Evolutionary conservation across 2,113 vertebrate species (phyloP), one percentile per base, ranked within the genome.

Genomic region (Vimba vimba): DNA sequence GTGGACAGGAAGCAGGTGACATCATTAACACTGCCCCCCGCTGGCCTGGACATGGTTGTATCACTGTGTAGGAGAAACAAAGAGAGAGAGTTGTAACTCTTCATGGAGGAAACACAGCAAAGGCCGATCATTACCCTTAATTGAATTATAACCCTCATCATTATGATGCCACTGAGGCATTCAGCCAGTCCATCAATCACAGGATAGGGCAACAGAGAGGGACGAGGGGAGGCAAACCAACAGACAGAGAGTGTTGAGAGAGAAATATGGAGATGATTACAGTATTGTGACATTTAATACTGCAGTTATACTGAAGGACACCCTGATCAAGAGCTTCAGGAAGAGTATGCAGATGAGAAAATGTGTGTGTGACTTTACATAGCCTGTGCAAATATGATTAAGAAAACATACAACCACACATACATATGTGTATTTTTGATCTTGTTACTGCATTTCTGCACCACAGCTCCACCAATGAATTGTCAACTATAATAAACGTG

Each of bases 1-100:
- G 89, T 93, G 10, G 93, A 86, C 83, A 96, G 92, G 88, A 94
- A 94, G 89, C 91, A 93, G 86, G 93, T 93, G 91, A 94, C 92
- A 92, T 96, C 95, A 13, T 94, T 95, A 88, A 82, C 91, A 45
- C 90, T 89, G 84, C 93, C 92, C 78, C 92, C 94, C 21, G 90
- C 85, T 90, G 92, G 79, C 91, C 88, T 94, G 90, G 95, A 92
- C 95, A 95, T 95, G 93, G 89, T 93, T 79, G 68, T 91, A 91
- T 90, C 89, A 92, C 92, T 94, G 86, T 2, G 7, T 55, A 36
- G 79, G 80, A 62, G 30, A 69, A 64, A 27, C 2, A 64, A n/a
- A 43, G 68, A 71, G 21, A 45, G 59, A 71, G 43, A 78, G 71
- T 60, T 52, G 30, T 88, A 77, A 9, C 43, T 52, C 15, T 43